Conservation (phyloP, 2,888 invertebrate genomes). For the Liodrosophila aerea region DNA sequence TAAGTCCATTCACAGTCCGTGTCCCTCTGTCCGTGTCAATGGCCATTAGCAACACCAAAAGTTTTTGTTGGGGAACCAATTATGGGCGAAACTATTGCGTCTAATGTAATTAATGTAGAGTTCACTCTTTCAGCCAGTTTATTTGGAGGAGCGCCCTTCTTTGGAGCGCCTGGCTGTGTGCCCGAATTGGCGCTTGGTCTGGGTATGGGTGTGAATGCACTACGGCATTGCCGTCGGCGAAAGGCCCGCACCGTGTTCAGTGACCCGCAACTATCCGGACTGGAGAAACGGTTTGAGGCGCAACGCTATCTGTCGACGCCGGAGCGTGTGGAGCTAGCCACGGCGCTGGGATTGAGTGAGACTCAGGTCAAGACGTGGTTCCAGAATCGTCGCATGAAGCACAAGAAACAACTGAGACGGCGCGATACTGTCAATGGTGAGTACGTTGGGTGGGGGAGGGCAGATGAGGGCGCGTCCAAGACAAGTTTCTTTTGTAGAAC, state of each 20-base stretch:
- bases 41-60: constrained; percentile 71
- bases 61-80: constrained; percentile 42
- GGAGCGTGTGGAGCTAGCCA: constrained; percentile 96
- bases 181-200: constrained; percentile 82
- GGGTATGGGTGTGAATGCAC: constrained; percentile 84
- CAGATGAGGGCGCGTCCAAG: not conserved
- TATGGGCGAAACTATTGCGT: constrained; percentile 24
- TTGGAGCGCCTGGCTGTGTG: constrained; percentile 80
- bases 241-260: constrained; percentile 97
- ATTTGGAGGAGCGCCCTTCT: constrained; percentile 81
- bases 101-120: constrained; percentile 60
- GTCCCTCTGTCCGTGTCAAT: constrained; percentile 30
- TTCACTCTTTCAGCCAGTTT: constrained; percentile 72
- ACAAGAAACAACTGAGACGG: constrained; percentile 91
- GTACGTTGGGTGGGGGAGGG: constrained; percentile 39
- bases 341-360: constrained; percentile 95
- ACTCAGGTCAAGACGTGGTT: constrained; percentile 99
- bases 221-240: constrained; percentile 96
- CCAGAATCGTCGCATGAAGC: constrained; percentile 98
- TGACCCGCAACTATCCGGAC: constrained; percentile 90
- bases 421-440: constrained; percentile 81
- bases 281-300: constrained; percentile 97
- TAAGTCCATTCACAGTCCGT: constrained; percentile 68
- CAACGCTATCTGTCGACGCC: constrained; percentile 97
- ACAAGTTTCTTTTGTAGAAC: constrained; percentile 51